These are phyloP conservation scores for Muscidifurax raptorellus DNA, from an alignment of 1,140 invertebrate species.

Conservation along the genomic window DNA sequence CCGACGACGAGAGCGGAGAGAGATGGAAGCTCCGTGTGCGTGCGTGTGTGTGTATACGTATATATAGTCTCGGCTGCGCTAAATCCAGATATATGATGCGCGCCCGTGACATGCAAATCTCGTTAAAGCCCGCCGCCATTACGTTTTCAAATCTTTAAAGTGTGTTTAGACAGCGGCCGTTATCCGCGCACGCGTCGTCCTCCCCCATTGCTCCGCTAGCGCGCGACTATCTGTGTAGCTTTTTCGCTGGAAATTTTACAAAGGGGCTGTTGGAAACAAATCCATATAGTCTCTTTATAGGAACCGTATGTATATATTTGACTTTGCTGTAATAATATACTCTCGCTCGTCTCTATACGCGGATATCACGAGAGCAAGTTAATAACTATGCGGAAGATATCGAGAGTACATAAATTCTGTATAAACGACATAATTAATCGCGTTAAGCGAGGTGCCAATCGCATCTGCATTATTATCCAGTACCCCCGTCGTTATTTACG, in stretches of 20 bases:
- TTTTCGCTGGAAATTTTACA: conserved; percentile 44
- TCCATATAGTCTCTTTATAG: not conserved
- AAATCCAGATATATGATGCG: conserved; percentile 77
- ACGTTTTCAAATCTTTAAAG: conserved; percentile 77
- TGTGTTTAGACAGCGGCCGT: conserved; percentile 75
- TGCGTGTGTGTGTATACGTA: not conserved
- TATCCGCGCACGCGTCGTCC: conserved; percentile 52
- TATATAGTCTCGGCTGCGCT: conserved; percentile 60
- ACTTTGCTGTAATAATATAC: not conserved
- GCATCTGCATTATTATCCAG: not conserved
- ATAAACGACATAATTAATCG: not conserved
- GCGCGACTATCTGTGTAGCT: conserved; percentile 26
- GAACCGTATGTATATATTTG: not conserved
- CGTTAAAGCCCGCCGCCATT: conserved; percentile 75
- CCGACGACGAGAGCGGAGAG: conserved; percentile 39
- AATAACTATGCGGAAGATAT: too few species aligned
- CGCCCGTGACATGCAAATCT: conserved; percentile 76
- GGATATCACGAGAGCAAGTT: too few species aligned
- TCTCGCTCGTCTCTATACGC: not conserved
- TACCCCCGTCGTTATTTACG: conserved; percentile 7
- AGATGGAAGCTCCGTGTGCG: conserved; percentile 51
- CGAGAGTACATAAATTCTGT: not conserved
- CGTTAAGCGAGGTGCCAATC: conserved; percentile 3
- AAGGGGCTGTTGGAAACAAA: conserved; percentile 3
- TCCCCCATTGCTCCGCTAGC: conserved; percentile 4